These are phyloP conservation scores for Gallinago paraguaiae DNA, from an alignment of 2,113 vertebrate genomes.

Conservation along the genomic window DNA sequence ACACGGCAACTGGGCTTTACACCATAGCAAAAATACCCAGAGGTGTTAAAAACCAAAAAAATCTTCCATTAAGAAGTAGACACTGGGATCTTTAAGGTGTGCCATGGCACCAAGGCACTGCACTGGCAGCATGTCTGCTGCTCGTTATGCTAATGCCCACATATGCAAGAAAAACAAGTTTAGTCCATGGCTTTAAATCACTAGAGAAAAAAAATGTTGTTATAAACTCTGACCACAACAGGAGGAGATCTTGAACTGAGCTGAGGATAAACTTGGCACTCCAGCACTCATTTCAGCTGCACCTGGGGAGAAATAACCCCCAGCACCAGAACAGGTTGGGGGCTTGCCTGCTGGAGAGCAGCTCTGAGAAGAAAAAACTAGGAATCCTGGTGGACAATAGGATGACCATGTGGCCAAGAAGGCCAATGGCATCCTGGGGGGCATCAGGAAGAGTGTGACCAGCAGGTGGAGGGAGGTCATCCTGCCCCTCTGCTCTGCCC, in stretches of 20 bases:
- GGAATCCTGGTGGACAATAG: too few species aligned
- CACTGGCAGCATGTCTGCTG: background rate
- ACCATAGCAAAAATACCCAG: background rate
- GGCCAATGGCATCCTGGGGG: too few species aligned
- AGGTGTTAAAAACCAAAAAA: background rate
- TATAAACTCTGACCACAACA: accelerated
- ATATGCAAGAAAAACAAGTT: background rate
- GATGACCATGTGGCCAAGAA: too few species aligned
- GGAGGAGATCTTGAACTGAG: background rate
- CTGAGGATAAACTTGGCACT: background rate
- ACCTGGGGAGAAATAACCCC: background rate
- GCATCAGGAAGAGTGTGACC: too few species aligned
- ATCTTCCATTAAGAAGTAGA: background rate
- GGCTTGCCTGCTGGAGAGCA: too few species aligned
- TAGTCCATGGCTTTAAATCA: background rate
- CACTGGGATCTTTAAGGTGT: background rate
- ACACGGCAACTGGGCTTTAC: background rate
- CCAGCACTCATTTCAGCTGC: too few species aligned
- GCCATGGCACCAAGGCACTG: background rate
- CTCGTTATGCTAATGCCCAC: background rate
- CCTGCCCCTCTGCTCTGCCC: too few species aligned
- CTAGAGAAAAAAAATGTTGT: background rate
- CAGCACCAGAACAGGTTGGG: too few species aligned
- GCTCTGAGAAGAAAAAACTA: too few species aligned
- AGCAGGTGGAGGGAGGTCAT: too few species aligned